Percentiles rank a stretch among this genome's conserved stretches.
These are phyloP conservation scores for Crepidodera aurea DNA, from an alignment of 2,888 invertebrate genomes.

Conservation along the genomic window DNA sequence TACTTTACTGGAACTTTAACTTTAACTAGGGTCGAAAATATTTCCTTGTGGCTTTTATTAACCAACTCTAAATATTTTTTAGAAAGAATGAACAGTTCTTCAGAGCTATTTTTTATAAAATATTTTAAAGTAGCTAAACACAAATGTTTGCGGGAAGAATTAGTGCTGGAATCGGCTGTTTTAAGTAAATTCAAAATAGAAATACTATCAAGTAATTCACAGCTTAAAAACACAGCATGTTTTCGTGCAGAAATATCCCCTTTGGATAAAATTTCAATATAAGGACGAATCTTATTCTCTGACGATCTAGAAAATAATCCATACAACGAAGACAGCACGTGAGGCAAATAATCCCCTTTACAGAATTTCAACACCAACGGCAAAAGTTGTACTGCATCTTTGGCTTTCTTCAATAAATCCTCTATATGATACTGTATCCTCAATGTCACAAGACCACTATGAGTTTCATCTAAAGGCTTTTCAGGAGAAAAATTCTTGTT, in stretches of 20 bases:
- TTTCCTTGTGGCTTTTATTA: constrained; percentile 34
- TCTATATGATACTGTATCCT: constrained; percentile 29
- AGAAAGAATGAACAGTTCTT: constrained; percentile 32
- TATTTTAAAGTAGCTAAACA: constrained; percentile 36
- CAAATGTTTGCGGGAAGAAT: constrained; percentile 35
- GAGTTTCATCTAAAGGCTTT: not conserved
- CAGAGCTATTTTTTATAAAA: constrained; percentile 37
- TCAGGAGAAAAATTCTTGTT: not conserved
- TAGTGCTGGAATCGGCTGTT: constrained; percentile 18
- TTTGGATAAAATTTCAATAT: constrained; percentile 31
- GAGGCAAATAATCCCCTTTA: constrained; percentile 38
- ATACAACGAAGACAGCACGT: constrained; percentile 35
- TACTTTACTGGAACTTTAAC: constrained; percentile 31
- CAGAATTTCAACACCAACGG: constrained; percentile 37
- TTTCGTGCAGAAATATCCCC: constrained; percentile 36
- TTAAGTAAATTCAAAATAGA: constrained; percentile 25
- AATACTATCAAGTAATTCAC: constrained; percentile 28
- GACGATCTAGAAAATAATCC: constrained; percentile 35
- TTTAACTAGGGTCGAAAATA: constrained; percentile 24
- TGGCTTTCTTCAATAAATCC: constrained; percentile 30
- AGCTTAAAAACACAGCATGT: constrained; percentile 38
- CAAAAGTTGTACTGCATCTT: constrained; percentile 22
- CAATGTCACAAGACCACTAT: not conserved
- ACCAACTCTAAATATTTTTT: constrained; percentile 29
- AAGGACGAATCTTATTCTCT: constrained; percentile 31